Evolutionary conservation across 2,888 invertebrate genomes (phyloP).

Genomic region (Sturmia bella): DNA sequence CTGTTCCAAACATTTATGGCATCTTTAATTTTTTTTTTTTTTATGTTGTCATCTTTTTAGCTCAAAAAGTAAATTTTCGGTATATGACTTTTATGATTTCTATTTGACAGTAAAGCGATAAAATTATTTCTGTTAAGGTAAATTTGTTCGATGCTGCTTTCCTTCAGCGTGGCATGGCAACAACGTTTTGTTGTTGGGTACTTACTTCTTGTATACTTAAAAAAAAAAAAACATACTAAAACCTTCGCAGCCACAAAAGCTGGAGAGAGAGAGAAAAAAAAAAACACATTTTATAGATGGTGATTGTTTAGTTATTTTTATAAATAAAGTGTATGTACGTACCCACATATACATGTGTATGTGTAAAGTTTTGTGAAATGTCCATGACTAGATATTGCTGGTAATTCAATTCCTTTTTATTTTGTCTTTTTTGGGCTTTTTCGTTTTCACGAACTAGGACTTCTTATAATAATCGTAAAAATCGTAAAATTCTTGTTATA

Average conservation of each 20-base stretch:
- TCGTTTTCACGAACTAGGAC: constrained; percentile 64
- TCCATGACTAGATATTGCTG: constrained; percentile 59
- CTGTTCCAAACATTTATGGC: constrained; percentile 4
- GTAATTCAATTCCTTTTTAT: constrained; percentile 65
- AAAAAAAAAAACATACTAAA: constrained; percentile 41
- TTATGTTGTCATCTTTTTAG: constrained; percentile 55
- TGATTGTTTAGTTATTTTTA: constrained; percentile 49
- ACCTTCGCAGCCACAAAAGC: neutral
- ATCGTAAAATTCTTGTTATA: constrained; percentile 47
- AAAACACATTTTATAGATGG: constrained; percentile 29
- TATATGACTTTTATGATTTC: constrained; percentile 72
- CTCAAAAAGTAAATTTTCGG: constrained; percentile 69
- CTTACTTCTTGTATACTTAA: constrained; percentile 20
- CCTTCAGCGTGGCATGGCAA: constrained; percentile 23
- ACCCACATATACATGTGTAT: neutral
- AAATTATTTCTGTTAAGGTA: constrained; percentile 64
- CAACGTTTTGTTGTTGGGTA: constrained; percentile 43
- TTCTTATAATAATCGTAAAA: constrained; percentile 62
- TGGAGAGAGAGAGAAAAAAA: too few species aligned
- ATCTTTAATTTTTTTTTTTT: constrained; percentile 42
- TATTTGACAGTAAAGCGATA: constrained; percentile 72
- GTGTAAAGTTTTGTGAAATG: constrained; percentile 42
- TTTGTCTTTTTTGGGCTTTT: constrained; percentile 7
- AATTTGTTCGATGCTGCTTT: constrained; percentile 59
- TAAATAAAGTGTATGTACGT: neutral